Evolutionary conservation across 1,140 invertebrate genomes (phyloP), one percentile per base, ranked within the genome.

Genomic region (Cotesia vestalis): DNA sequence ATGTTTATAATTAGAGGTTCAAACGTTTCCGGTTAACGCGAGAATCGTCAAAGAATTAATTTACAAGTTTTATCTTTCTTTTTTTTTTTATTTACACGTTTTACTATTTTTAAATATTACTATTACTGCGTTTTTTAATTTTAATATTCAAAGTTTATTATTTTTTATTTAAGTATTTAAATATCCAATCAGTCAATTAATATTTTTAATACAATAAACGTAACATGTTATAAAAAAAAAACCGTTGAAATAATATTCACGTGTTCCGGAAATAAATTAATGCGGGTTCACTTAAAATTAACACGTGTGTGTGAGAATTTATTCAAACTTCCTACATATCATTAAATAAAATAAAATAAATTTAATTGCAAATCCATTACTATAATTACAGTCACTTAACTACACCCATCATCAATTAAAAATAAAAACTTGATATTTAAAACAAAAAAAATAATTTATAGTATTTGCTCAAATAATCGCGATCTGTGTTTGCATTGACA

Each of bases 1-100:
- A 80, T 76, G 82, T 81, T 84, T 82, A 82, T 84, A 85, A 85
- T 85, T 85, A 85, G 80, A 84, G 78, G 64, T 74, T 73, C 27
- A 68, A 77, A 78, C 78, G 78, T 82, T 84, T 84, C 83, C 82
- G 80, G 77, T 81, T 72, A 64, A 27, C 66, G 57, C 60, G 57
- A 73, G 59, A 66, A 69, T 69, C 71, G 66, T 66, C 59, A 72
- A 72, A 55, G 51, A 67, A 72, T 72, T 72, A 66, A 72, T 67
- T 66, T 67, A 12, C 20, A 66, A 66, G 17, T 35, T 40, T 11
- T 14, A 51, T 34, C 1, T 59, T 20, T 59, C 9, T 9, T 27
- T 20, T 27, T 20, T 20, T 3, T 59, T 9, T 14, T 5, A 55
- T 55, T 5, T 12, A n/a, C 5, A 14, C n/a, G 17, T 55, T 55